phyloP scores from a whole-genome alignment of 2,888 invertebrate species.

The Drosophila meridiana region DNA sequence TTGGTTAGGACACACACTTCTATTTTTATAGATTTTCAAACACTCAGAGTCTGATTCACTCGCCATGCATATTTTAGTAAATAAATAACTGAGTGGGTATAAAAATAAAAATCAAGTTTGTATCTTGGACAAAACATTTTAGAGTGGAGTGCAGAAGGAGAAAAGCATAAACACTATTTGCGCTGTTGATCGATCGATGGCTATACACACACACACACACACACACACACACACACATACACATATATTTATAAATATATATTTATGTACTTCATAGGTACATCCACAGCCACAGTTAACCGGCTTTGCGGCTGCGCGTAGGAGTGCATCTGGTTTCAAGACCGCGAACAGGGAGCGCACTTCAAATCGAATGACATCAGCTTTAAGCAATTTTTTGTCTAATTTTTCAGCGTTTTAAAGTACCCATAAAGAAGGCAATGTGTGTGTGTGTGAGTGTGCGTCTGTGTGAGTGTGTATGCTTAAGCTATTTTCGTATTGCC shows the following conservation, averaged over 20 bases:
- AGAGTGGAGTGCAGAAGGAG: constrained; percentile 5
- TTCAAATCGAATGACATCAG: constrained; percentile 58
- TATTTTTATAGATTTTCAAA: constrained; percentile 7
- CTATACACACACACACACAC: not conserved
- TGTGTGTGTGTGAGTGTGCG: constrained; percentile 6
- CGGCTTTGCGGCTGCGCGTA: constrained; percentile 70
- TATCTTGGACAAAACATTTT: constrained; percentile 1
- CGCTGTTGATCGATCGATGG: constrained; percentile 20
- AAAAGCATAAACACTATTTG: constrained; percentile 32
- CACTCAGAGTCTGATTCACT: constrained; percentile 16
- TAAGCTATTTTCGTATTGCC: constrained; percentile 19
- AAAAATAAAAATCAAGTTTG: constrained; percentile 10
- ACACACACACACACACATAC: not conserved
- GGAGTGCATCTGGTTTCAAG: constrained; percentile 77
- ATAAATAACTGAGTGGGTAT: constrained; percentile 8
- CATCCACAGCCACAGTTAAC: constrained; percentile 42
- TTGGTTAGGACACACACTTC: not conserved
- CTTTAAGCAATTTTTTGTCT: constrained; percentile 52
- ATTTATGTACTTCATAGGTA: constrained; percentile 27
- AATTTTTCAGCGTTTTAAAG: constrained; percentile 43
- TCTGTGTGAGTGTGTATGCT: constrained; percentile 3
- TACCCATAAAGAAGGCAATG: constrained; percentile 18
- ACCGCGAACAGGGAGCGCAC: constrained; percentile 44
- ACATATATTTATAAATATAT: not conserved
- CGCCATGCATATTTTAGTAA: constrained; percentile 14